phyloP scores from a whole-genome alignment of 2,888 invertebrate species.

The Drosophila formosana region DNA sequence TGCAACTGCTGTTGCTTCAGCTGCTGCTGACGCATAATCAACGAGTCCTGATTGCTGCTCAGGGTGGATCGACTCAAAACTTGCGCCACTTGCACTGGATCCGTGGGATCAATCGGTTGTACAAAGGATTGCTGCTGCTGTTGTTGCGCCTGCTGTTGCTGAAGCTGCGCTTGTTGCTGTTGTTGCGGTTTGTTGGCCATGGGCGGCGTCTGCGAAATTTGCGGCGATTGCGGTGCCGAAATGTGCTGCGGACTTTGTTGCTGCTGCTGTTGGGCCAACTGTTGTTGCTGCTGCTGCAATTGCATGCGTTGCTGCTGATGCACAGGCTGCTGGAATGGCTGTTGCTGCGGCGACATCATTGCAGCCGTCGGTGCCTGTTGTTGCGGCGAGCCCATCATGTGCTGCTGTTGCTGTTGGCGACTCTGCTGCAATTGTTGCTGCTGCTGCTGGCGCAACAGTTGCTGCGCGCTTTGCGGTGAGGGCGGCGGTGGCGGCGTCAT shows the following conservation, averaged over 20 bases:
- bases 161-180: slow-evolving; percentile 66
- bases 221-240: slow-evolving; percentile 81
- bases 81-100: slow-evolving; percentile 84
- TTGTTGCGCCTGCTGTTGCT: slow-evolving; percentile 67
- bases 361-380: slow-evolving; percentile 59
- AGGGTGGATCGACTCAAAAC: slow-evolving; percentile 83
- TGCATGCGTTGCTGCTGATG: slow-evolving; percentile 80
- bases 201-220: slow-evolving; percentile 77
- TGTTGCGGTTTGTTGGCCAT: slow-evolving; percentile 74
- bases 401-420: slow-evolving; percentile 75
- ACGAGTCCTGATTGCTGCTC: slow-evolving; percentile 83
- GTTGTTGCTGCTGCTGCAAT: slow-evolving; percentile 71
- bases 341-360: slow-evolving; percentile 73
- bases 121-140: slow-evolving; percentile 76
- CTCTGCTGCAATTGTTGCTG: slow-evolving; percentile 61
- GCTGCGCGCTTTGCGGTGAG: slow-evolving; percentile 80
- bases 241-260: slow-evolving; percentile 82
- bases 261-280: slow-evolving; percentile 64
- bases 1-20: slow-evolving; percentile 81
- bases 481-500: slow-evolving; percentile 85
- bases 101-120: slow-evolving; percentile 84
- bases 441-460: slow-evolving; percentile 81
- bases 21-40: slow-evolving; percentile 83
- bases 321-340: slow-evolving; percentile 82
- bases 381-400: slow-evolving; percentile 72